Conservation (phyloP, 2,113 vertebrate genomes). For the Rostratula benghalensis region DNA sequence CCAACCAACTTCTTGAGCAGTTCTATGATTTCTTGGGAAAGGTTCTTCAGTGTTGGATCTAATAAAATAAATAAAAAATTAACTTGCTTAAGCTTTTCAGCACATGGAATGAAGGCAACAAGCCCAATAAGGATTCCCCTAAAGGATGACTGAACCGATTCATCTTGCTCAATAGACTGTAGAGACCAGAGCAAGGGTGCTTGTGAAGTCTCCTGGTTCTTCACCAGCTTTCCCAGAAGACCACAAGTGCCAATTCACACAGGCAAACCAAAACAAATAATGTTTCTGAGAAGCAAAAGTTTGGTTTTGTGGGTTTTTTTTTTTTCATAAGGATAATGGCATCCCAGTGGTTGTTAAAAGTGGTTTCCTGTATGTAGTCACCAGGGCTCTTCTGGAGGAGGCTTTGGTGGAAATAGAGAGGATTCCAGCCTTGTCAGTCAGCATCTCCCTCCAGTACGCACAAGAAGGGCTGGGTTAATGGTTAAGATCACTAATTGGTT, state of each 20-base stretch:
- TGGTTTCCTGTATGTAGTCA: not conserved
- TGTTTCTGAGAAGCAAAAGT: not conserved
- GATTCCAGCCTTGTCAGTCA: not conserved
- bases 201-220: not conserved
- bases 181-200: not conserved
- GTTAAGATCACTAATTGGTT: not conserved
- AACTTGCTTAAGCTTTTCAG: not conserved
- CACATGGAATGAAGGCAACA: not conserved
- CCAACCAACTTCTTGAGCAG: constrained; percentile 91
- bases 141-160: not conserved
- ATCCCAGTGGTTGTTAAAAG: not conserved
- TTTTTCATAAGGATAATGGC: not conserved
- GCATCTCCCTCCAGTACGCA: not conserved
- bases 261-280: not conserved
- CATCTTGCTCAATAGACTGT: not conserved
- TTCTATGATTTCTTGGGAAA: constrained; percentile 95
- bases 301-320: no score
- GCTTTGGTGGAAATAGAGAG: not conserved
- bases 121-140: not conserved
- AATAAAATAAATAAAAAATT: not conserved
- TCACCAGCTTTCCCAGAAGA: not conserved
- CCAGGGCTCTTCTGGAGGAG: not conserved
- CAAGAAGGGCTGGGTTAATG: not conserved
- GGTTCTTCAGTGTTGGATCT: constrained; percentile 93
- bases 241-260: not conserved